Conservation (phyloP, 2,888 invertebrate species). For the Gandaritis pyraliata region DNA sequence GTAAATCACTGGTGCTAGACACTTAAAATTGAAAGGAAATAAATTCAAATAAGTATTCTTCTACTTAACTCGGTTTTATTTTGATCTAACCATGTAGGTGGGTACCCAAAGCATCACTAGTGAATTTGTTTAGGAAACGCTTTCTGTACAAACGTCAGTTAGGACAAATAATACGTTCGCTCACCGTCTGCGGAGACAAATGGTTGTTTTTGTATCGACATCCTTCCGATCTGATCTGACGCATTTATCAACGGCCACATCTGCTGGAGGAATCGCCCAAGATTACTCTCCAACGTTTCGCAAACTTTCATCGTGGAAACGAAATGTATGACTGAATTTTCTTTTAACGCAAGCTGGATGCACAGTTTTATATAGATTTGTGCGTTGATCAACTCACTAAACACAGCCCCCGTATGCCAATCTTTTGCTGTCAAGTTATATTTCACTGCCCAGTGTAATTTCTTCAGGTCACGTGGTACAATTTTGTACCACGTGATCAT, state of each 20-base stretch:
- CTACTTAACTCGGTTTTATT: too few relatives aligned
- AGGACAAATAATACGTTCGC: slow-evolving; percentile 35
- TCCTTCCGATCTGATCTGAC: slow-evolving; percentile 19
- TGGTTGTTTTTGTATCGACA: slow-evolving; percentile 34
- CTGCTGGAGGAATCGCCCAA: slow-evolving; percentile 22
- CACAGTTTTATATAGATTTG: background rate
- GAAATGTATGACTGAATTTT: background rate
- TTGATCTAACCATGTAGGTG: too few relatives aligned
- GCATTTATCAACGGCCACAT: slow-evolving; percentile 32
- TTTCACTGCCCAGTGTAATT: too few relatives aligned
- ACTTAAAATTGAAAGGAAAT: too few relatives aligned
- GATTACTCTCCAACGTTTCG: slow-evolving; percentile 6
- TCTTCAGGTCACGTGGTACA: too few relatives aligned
- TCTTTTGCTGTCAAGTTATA: too few relatives aligned
- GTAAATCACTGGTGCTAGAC: too few relatives aligned
- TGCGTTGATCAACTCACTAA: too few relatives aligned
- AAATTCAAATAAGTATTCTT: too few relatives aligned
- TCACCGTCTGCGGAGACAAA: slow-evolving; percentile 38
- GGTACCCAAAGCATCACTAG: background rate
- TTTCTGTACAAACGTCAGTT: slow-evolving; percentile 20
- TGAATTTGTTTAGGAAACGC: slow-evolving; percentile 7
- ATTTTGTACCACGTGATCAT: too few relatives aligned
- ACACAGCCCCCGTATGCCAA: too few relatives aligned
- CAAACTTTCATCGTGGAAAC: slow-evolving; percentile 1
- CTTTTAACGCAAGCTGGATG: background rate